A percentile compares a stretch with the other conserved stretches of the same genome.
Conservation (phyloP, 2,797 vertebrate genomes). For the Cuniculus paca region DNA sequence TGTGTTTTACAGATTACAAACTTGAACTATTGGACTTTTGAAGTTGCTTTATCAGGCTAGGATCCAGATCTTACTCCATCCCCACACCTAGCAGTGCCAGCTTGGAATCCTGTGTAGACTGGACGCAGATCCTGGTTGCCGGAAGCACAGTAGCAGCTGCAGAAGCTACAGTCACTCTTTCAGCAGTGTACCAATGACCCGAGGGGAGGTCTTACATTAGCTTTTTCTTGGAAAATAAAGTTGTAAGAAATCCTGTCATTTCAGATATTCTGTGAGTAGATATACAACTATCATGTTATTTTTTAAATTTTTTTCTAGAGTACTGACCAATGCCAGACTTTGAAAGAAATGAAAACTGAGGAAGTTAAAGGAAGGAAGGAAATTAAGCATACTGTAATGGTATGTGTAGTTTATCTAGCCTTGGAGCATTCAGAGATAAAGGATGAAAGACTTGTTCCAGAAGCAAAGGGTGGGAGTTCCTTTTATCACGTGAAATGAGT, state of each 20-base stretch:
- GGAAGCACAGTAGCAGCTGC: no score
- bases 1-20: neutral
- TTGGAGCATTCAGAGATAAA: constrained; percentile 62
- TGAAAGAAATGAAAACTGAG: neutral
- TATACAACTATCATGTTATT: neutral
- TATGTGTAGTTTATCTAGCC: constrained; percentile 54
- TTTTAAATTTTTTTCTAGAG: neutral
- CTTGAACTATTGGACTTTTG: neutral
- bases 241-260: neutral
- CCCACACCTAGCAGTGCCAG: rapidly evolving
- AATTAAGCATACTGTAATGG: neutral
- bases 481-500: constrained; percentile 50
- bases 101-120: neutral
- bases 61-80: neutral
- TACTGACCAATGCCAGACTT: constrained; percentile 4
- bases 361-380: constrained; percentile 67
- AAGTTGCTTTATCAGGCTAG: neutral
- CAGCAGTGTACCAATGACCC: no score
- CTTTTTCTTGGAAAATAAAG: neutral
- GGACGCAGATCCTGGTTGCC: neutral
- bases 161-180: neutral
- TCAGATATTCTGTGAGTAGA: neutral
- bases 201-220: neutral
- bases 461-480: constrained; percentile 40
- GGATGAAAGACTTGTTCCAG: constrained; percentile 70